Evolutionary conservation across 2,797 vertebrate species (phyloP).

Genomic region (Nyctibius grandis): DNA sequence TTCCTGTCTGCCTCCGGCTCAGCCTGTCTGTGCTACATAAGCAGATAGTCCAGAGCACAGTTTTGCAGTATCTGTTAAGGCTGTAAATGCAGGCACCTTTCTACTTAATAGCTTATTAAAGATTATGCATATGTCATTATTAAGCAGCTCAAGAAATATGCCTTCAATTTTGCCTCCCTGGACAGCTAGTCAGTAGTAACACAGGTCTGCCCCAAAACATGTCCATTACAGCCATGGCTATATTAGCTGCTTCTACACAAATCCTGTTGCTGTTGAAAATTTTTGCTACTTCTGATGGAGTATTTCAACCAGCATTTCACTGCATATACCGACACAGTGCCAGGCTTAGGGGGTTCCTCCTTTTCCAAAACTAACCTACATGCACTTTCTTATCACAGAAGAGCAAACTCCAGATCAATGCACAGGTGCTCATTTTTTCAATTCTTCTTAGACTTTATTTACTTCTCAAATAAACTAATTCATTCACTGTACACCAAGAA

Average conservation of each 20-base stretch:
- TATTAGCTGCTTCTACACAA: background rate
- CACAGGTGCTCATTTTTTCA: background rate
- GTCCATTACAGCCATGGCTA: background rate
- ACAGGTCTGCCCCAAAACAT: background rate
- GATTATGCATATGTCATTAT: background rate
- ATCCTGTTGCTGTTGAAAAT: background rate
- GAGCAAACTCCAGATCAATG: background rate
- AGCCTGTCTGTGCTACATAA: background rate
- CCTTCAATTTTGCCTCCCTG: background rate
- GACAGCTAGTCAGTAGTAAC: background rate
- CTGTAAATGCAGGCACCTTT: background rate
- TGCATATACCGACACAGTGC: background rate
- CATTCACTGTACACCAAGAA: background rate
- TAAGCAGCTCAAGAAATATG: background rate
- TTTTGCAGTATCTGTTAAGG: background rate
- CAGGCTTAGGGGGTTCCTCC: background rate
- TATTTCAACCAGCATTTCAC: background rate
- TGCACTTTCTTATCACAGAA: background rate
- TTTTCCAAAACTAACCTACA: background rate
- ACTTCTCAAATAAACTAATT: background rate
- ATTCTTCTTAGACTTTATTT: background rate
- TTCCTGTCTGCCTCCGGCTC: background rate
- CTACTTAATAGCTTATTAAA: background rate
- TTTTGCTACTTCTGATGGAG: background rate
- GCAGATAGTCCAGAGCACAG: background rate